Conservation (phyloP, 2,797 vertebrate species). For the Lepus oiostolus region DNA sequence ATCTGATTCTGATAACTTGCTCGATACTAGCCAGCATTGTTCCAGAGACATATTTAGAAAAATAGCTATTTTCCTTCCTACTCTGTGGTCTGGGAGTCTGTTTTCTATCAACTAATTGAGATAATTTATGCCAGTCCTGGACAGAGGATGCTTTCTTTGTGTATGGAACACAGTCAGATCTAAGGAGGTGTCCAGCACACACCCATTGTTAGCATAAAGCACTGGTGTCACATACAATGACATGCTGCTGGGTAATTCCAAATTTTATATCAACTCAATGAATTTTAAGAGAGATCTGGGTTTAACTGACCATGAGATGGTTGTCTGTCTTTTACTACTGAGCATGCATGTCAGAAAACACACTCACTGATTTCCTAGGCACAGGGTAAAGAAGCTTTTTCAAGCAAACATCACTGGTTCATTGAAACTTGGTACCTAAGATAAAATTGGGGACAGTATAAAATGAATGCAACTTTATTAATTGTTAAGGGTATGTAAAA, state of each 20-base stretch:
- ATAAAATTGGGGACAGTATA: neutral
- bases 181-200: no score
- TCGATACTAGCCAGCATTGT: neutral
- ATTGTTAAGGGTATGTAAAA: neutral
- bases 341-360: neutral
- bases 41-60: neutral
- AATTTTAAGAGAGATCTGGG: neutral
- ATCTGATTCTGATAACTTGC: neutral
- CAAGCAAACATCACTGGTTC: neutral
- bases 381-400: neutral
- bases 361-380: neutral
- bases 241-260: neutral
- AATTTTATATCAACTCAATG: neutral
- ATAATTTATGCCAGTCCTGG: neutral
- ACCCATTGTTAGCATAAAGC: neutral
- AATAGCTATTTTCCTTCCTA: neutral
- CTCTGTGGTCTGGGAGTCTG: neutral
- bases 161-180: neutral
- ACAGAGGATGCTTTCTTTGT: neutral
- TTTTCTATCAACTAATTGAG: neutral
- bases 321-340: neutral
- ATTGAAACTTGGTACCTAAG: neutral
- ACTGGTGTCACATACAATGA: neutral
- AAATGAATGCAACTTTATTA: neutral
- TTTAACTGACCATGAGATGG: neutral